These are phyloP conservation scores for Acropternis orthonyx DNA, from an alignment of 2,797 vertebrate species.

Conservation along the genomic window DNA sequence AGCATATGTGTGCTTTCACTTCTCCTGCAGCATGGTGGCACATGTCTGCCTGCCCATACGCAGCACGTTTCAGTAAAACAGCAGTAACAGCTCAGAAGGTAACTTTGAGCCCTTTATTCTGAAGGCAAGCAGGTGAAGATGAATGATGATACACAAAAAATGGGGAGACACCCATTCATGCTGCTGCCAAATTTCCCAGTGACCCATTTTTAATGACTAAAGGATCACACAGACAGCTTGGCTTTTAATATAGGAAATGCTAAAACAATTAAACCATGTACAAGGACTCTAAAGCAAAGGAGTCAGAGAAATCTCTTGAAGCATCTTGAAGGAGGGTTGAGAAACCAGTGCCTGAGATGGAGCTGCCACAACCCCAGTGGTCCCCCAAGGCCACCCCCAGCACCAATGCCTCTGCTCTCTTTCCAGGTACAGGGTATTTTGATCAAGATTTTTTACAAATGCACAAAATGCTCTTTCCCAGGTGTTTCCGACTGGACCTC, in stretches of 20 bases:
- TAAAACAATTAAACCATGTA: not conserved
- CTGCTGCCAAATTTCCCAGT: not conserved
- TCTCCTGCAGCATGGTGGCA: not conserved
- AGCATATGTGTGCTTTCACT: not conserved
- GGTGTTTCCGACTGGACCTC: conserved; percentile 5
- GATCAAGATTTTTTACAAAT: not conserved
- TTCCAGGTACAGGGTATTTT: not conserved
- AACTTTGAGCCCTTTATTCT: not conserved
- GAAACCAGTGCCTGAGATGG: not conserved
- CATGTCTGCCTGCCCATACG: accelerated
- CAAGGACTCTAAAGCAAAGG: not conserved
- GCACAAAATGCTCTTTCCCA: conserved; percentile 9
- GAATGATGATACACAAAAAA: not conserved
- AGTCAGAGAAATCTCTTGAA: not conserved
- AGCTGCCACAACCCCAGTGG: not conserved
- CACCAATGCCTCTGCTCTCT: not conserved
- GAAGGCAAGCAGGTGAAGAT: not conserved
- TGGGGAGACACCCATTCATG: not conserved
- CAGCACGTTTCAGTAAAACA: not conserved
- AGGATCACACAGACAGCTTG: not conserved
- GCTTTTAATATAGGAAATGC: not conserved
- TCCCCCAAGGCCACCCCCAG: not conserved
- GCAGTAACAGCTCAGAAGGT: not conserved
- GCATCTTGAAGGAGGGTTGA: not conserved
- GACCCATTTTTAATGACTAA: not conserved